phyloP scores from a whole-genome alignment of 2,113 vertebrate species.

The Pituophis catenifer region DNA sequence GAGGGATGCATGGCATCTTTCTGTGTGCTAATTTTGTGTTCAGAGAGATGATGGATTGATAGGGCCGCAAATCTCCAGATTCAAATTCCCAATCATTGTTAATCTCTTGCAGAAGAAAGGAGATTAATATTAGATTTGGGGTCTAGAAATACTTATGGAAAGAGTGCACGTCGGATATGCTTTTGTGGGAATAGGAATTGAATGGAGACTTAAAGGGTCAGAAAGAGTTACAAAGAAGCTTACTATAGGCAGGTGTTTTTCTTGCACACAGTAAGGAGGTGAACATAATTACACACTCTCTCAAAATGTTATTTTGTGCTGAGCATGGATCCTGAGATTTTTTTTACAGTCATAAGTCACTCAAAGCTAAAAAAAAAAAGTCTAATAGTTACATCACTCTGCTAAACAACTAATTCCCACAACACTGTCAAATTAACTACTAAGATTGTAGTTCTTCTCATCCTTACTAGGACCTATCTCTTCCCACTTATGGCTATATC shows the following conservation, averaged over 20 bases:
- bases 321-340: fast-evolving
- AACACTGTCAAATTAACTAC: too few relatives aligned
- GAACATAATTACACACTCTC: not conserved
- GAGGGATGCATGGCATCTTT: not conserved
- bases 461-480: too few relatives aligned
- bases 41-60: not conserved
- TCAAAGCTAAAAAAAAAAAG: not conserved
- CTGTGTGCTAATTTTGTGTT: not conserved
- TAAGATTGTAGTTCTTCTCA: too few relatives aligned
- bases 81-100: constrained; percentile 1
- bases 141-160: not conserved
- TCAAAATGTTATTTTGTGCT: not conserved
- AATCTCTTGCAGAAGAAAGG: constrained; percentile 7
- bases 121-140: constrained; percentile 18
- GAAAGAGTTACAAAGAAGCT: not conserved
- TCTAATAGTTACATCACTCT: not conserved
- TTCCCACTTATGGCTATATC: too few relatives aligned
- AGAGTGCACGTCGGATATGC: not conserved
- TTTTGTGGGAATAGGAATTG: not conserved
- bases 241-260: not conserved
- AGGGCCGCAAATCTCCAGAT: not conserved
- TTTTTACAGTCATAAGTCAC: not conserved
- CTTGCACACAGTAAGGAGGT: not conserved
- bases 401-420: too few relatives aligned
- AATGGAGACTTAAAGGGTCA: not conserved